These are phyloP conservation scores for Bubo blakistoni DNA, from an alignment of 2,113 vertebrate genomes.

Conservation along the genomic window DNA sequence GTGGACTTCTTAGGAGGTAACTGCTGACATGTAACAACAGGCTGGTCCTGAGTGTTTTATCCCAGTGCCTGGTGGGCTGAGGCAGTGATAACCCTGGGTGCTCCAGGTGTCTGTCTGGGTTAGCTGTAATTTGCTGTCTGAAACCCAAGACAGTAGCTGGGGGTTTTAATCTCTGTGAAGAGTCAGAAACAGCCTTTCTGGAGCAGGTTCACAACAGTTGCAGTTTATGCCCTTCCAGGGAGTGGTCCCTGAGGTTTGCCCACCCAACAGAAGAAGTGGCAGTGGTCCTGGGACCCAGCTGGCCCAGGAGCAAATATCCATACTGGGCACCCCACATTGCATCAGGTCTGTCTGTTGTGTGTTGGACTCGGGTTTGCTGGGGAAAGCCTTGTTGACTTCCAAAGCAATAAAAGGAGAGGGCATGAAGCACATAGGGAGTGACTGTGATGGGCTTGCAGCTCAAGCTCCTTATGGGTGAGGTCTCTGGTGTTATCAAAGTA, in stretches of 20 bases:
- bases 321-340: fast-evolving
- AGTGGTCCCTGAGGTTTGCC: neutral
- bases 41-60: neutral
- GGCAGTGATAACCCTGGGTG: neutral
- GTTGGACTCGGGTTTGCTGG: neutral
- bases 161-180: neutral
- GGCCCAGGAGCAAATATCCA: neutral
- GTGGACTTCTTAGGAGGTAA: too few relatives aligned
- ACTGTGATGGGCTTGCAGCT: neutral
- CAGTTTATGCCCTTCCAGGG: neutral
- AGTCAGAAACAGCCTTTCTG: neutral
- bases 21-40: fast-evolving
- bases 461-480: neutral
- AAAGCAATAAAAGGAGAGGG: neutral
- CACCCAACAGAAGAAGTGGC: fast-evolving
- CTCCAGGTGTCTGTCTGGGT: too few relatives aligned
- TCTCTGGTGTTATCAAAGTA: neutral
- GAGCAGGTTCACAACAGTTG: neutral
- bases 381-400: neutral
- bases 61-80: neutral
- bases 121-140: neutral
- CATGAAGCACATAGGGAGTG: neutral
- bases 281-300: neutral
- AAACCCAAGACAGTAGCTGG: too few relatives aligned
- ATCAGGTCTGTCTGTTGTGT: neutral